Percentiles rank a stretch among this genome's conserved stretches.
Evolutionary conservation across 2,113 vertebrate species (phyloP).

Genomic region (Lichenostomus cassidix): DNA sequence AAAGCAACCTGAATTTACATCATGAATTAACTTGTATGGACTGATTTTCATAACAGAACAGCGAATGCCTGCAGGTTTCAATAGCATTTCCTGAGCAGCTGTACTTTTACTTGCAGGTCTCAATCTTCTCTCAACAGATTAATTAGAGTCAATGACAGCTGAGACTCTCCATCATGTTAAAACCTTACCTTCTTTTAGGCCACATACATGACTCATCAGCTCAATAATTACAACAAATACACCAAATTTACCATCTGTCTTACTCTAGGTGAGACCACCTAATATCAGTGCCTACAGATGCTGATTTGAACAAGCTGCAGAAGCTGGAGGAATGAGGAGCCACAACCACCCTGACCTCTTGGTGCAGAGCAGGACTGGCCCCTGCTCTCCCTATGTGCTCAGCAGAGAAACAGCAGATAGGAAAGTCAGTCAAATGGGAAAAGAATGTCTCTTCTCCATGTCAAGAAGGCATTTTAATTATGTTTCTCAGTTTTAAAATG

Average conservation of each 20-base stretch:
- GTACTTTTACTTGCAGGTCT: background rate
- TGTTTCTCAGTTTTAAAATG: background rate
- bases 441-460: background rate
- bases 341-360: background rate
- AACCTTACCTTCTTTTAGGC: conserved; percentile 30
- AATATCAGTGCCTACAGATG: background rate
- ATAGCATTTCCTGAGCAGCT: background rate
- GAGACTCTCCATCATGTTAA: conserved; percentile 8
- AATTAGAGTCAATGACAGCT: background rate
- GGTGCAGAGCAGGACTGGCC: background rate
- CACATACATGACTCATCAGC: background rate
- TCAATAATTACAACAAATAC: conserved; percentile 44
- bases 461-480: background rate
- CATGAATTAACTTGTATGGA: background rate
- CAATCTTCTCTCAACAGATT: background rate
- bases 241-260: conserved; percentile 26
- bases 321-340: background rate
- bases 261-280: conserved; percentile 3
- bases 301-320: background rate
- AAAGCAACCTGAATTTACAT: background rate
- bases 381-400: background rate
- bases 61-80: background rate
- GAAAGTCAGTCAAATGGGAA: background rate
- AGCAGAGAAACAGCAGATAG: background rate
- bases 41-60: background rate